A percentile compares a stretch with the other conserved stretches of the same genome.
phyloP scores from a whole-genome alignment of 2,888 invertebrate species.

The Cephus spinipes region DNA sequence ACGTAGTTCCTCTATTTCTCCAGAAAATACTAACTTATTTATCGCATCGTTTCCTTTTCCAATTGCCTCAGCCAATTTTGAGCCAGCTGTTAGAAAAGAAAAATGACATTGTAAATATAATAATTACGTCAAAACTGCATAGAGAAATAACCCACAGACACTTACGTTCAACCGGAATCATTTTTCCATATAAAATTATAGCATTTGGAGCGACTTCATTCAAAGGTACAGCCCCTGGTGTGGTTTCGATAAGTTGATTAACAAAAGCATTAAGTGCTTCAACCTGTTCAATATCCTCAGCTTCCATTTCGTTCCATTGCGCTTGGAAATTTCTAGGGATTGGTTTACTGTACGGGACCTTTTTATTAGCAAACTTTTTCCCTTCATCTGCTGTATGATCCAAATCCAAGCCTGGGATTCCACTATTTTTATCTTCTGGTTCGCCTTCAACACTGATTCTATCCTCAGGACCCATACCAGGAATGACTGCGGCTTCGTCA shows the following conservation, averaged over 20 bases:
- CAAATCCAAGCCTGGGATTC: constrained; percentile 89
- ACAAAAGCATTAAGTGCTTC: constrained; percentile 75
- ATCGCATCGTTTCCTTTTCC: constrained; percentile 82
- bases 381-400: constrained; percentile 79
- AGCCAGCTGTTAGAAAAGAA: constrained; percentile 71
- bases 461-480: constrained; percentile 99
- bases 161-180: constrained; percentile 80
- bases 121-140: constrained; percentile 5
- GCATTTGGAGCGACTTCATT: constrained; percentile 83
- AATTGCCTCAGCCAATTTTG: constrained; percentile 81
- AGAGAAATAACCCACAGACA: constrained; percentile 26
- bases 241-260: constrained; percentile 80
- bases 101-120: constrained; percentile 10
- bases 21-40: constrained; percentile 82
- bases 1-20: constrained; percentile 83
- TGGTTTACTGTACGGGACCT: constrained; percentile 95
- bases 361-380: constrained; percentile 76
- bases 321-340: constrained; percentile 97
- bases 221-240: constrained; percentile 83
- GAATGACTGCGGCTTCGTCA: constrained; percentile 86
- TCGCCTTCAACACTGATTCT: constrained; percentile 76
- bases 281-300: constrained; percentile 62
- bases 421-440: constrained; percentile 63
- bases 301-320: constrained; percentile 90
- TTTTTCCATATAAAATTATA: constrained; percentile 86